Conservation (phyloP, 2,888 invertebrate species). For the Antitype chi region DNA sequence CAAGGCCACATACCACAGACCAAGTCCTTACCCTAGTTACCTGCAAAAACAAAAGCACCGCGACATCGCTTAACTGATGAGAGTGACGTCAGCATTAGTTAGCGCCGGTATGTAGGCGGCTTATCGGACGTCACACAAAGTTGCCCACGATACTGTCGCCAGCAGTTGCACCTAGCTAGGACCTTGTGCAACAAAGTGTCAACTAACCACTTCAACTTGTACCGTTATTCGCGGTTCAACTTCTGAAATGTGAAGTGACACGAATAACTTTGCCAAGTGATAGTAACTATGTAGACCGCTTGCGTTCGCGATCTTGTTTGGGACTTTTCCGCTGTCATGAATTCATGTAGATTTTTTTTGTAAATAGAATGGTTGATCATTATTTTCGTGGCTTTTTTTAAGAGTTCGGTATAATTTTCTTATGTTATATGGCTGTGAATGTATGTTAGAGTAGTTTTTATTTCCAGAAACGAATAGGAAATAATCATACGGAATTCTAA, state of each 20-base stretch:
- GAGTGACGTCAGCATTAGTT: constrained; percentile 62
- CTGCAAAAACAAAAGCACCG: constrained; percentile 37
- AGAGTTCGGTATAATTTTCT: neutral
- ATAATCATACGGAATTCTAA: neutral
- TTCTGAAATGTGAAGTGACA: constrained; percentile 77
- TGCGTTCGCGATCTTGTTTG: constrained; percentile 60
- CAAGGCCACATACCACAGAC: constrained; percentile 24
- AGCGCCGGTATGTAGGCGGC: constrained; percentile 65
- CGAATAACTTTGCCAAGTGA: constrained; percentile 80
- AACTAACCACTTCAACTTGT: constrained; percentile 81
- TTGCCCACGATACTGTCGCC: constrained; percentile 70
- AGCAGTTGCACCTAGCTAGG: constrained; percentile 79
- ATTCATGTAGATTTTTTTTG: constrained; percentile 34
- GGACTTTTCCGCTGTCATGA: constrained; percentile 32
- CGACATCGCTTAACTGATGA: constrained; percentile 48
- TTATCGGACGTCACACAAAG: constrained; percentile 75
- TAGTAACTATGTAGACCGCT: constrained; percentile 71
- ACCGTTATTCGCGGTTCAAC: constrained; percentile 71
- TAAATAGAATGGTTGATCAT: constrained; percentile 1
- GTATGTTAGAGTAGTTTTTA: neutral
- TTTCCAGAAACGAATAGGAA: neutral
- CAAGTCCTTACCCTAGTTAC: constrained; percentile 19
- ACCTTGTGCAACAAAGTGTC: constrained; percentile 84
- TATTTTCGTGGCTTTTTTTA: neutral
- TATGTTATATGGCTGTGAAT: neutral